These are phyloP conservation scores for Cosmorhoe ocellata DNA, from an alignment of 2,888 invertebrate genomes.

Conservation along the genomic window DNA sequence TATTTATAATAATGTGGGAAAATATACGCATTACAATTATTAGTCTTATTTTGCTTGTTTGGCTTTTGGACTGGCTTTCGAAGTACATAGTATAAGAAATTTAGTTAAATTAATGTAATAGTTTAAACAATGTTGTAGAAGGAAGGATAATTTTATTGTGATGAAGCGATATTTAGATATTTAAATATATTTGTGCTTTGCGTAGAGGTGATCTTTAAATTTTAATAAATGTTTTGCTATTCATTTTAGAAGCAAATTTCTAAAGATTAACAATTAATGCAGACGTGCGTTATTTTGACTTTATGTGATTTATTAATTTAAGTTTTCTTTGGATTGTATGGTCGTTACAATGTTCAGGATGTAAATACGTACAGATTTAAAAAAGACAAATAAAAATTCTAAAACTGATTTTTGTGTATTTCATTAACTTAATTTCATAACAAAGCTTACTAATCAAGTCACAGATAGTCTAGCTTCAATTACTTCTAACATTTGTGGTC, in stretches of 20 bases:
- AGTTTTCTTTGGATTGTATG: constrained; percentile 65
- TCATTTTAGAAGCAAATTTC: constrained; percentile 54
- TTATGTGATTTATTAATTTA: constrained; percentile 71
- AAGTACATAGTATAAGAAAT: constrained; percentile 60
- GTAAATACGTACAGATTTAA: constrained; percentile 60
- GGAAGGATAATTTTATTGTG: constrained; percentile 48
- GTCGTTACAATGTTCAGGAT: constrained; percentile 59
- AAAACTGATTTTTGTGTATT: constrained; percentile 44
- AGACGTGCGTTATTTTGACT: constrained; percentile 56
- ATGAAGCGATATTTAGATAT: constrained; percentile 38
- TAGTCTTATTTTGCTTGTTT: constrained; percentile 72
- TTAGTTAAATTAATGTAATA: constrained; percentile 60
- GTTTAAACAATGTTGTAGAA: constrained; percentile 41
- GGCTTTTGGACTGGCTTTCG: constrained; percentile 76
- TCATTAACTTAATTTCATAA: constrained; percentile 11
- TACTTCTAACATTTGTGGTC: too few species aligned
- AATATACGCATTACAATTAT: constrained; percentile 80
- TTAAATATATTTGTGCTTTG: constrained; percentile 19
- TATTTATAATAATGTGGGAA: constrained; percentile 79
- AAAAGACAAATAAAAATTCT: constrained; percentile 66
- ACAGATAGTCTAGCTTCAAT: too few species aligned
- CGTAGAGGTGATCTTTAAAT: constrained; percentile 27
- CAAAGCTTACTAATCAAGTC: too few species aligned
- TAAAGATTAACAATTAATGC: constrained; percentile 48
- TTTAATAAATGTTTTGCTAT: constrained; percentile 18